Base-by-base conservation (phyloP, 2,113 vertebrate species). In the Camelus dromedarius region DNA sequence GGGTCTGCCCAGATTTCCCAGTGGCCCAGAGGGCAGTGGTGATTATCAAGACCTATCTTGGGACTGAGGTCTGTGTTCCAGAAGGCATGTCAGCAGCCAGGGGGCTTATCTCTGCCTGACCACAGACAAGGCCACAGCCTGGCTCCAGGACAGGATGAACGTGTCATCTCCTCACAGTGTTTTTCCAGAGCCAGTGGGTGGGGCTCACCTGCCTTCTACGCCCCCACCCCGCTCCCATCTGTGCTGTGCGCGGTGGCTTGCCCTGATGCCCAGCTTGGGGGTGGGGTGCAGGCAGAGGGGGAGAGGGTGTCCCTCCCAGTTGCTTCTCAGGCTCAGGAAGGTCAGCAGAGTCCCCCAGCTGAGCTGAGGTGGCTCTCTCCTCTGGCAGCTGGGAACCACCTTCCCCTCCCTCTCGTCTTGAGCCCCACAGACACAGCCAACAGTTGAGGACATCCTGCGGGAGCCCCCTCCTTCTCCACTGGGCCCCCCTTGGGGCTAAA, bases 131-230 rank as follows among this genome's bases (percentile, higher is more conserved):
- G 67, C 60, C 19, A 1, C 76, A 62, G 88, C 60, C 86, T 89
- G 90, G 75, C 83, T 97, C 96, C 84, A 24, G 85, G 77, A 95
- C 97, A 96, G 96, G 97, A 98, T 95, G 67, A 52, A 6, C 64
- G 6, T 97, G 95, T 97, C 85, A 93, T 93, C 93, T 70, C 84
- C 60, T 92, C 60, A 24, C 0, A n/a, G 95, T 96, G 67, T 96
- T 97, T 97, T 97, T 96, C 96, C 96, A 96, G 81, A 72, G 16
- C 18, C 0, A 4, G 72, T 80, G 91, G 93, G 89, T 73, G 91
- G 95, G 85, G 66, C 4, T 81, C 81, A 38, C 58, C 48, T 82
- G 16, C 70, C 92, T 93, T 93, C 97, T 28, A 26, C 28, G 10
- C 48, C 22, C 20, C 18, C 76, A 28, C 46, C 52, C 48, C 5